Percentiles rank a stretch among this genome's conserved stretches.
Evolutionary conservation across 2,888 invertebrate species (phyloP).

Genomic region (Frankliniella fusca): DNA sequence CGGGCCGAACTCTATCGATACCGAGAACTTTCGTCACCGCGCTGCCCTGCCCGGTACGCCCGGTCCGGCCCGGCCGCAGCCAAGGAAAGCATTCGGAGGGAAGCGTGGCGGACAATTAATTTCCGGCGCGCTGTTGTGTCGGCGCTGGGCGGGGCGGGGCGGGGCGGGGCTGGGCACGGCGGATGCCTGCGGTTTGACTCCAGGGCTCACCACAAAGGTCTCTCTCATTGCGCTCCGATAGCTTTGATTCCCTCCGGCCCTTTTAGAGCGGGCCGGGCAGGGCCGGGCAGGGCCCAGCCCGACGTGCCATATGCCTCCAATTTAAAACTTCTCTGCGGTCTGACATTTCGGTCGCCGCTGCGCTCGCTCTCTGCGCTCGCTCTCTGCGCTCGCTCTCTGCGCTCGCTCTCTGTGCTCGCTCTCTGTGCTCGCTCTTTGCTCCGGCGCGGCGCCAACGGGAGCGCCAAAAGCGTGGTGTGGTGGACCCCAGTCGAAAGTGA

Average conservation of each 20-base stretch:
- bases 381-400: too few relatives aligned
- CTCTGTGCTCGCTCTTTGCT: too few relatives aligned
- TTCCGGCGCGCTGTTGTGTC: background rate
- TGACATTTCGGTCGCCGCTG: background rate
- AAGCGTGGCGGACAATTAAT: slow-evolving; percentile 3
- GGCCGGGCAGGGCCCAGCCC: background rate
- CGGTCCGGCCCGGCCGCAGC: background rate
- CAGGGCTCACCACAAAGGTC: background rate
- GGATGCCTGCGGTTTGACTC: slow-evolving; percentile 5
- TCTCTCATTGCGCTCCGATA: background rate
- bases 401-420: too few relatives aligned
- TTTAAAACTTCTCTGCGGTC: background rate
- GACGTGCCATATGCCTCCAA: background rate
- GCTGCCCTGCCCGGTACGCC: background rate
- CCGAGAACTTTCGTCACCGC: too few relatives aligned
- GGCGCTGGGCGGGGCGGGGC: background rate
- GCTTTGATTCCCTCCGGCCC: background rate
- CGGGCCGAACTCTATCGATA: too few relatives aligned
- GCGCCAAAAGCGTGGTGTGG: too few relatives aligned
- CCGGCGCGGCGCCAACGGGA: too few relatives aligned
- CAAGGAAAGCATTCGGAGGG: background rate
- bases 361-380: too few relatives aligned
- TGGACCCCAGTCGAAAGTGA: too few relatives aligned
- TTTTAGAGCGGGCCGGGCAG: background rate
- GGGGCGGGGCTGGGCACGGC: background rate